phyloP scores from a whole-genome alignment of 2,797 vertebrate genomes.

The Gouania willdenowi region DNA sequence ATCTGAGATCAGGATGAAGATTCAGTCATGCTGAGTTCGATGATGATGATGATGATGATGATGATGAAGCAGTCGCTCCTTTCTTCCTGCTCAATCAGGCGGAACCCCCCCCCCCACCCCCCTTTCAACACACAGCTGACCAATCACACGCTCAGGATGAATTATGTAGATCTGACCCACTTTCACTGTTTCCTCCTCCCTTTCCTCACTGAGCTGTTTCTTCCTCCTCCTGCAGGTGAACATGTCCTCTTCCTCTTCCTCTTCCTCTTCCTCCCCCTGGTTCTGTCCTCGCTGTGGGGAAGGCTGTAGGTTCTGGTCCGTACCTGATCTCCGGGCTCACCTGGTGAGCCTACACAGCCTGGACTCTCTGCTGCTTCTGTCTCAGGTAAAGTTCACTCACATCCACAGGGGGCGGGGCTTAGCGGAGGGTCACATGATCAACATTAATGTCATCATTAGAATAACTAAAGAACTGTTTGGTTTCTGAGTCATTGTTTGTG shows the following conservation, averaged over 20 bases:
- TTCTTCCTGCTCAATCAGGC: constrained; percentile 47
- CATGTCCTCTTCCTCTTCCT: constrained; percentile 38
- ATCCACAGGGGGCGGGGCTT: too few species aligned
- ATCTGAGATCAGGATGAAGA: too few species aligned
- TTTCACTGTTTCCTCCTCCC: neutral
- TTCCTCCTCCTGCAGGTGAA: constrained; percentile 10
- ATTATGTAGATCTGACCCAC: too few species aligned
- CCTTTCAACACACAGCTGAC: too few species aligned
- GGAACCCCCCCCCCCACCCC: neutral
- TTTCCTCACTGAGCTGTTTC: neutral
- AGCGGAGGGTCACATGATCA: too few species aligned
- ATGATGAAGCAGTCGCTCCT: too few species aligned
- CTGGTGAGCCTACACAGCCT: constrained; percentile 60
- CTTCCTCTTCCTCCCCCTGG: neutral
- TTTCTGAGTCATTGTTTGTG: too few species aligned
- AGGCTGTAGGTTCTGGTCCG: constrained; percentile 26
- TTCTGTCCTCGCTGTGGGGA: constrained; percentile 51
- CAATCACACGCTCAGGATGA: too few species aligned
- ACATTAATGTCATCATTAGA: too few species aligned
- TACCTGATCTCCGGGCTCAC: constrained; percentile 51
- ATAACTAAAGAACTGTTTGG: too few species aligned
- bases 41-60: too few species aligned
- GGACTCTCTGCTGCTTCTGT: constrained; percentile 55
- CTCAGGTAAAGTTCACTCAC: constrained; percentile 49
- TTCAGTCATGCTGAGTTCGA: too few species aligned